Percentiles rank a stretch among this genome's conserved stretches.
These are phyloP conservation scores for Apodemus speciosus DNA, from an alignment of 2,113 vertebrate species.

Conservation along the genomic window DNA sequence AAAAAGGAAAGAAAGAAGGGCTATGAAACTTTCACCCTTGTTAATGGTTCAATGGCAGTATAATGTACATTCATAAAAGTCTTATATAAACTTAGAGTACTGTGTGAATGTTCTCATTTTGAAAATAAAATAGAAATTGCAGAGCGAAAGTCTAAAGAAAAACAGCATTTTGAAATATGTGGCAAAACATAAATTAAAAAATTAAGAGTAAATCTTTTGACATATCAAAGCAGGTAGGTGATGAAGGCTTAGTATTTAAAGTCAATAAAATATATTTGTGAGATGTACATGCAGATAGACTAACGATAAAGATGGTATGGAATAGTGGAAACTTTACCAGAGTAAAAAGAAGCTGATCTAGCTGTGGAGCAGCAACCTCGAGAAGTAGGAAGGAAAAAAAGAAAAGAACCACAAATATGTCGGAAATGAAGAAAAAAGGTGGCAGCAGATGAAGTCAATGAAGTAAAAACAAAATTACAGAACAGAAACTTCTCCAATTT, in stretches of 20 bases:
- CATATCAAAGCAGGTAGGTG: neutral
- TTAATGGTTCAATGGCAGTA: neutral
- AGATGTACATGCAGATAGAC: neutral
- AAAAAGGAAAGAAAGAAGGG: neutral
- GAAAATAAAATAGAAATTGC: neutral
- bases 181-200: neutral
- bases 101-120: neutral
- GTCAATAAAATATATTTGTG: neutral
- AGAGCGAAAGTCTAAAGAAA: neutral
- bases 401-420: neutral
- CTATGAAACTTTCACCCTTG: neutral
- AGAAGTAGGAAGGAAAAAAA: neutral
- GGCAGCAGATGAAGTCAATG: conserved; percentile 21
- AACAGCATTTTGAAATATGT: neutral
- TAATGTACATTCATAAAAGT: neutral
- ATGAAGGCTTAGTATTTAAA: neutral
- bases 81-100: neutral
- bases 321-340: neutral
- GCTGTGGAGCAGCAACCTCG: neutral
- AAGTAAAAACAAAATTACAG: conserved; percentile 33
- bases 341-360: neutral
- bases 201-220: neutral
- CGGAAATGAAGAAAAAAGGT: neutral
- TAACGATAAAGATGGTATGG: neutral
- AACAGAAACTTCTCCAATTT: neutral